These are phyloP conservation scores for Thaumatotibia leucotreta DNA, from an alignment of 1,140 invertebrate species.

Conservation along the genomic window DNA sequence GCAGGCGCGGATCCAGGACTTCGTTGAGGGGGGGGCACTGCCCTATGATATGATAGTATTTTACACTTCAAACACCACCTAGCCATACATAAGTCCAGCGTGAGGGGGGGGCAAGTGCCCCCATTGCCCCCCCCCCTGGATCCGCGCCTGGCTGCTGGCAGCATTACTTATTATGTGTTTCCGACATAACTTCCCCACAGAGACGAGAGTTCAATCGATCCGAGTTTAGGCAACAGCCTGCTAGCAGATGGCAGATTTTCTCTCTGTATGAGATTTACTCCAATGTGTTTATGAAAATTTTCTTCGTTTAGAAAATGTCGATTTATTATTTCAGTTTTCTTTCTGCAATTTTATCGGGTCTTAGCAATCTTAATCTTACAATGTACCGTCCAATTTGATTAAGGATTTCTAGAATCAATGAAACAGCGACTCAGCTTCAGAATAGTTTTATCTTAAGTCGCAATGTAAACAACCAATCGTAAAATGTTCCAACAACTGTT, in stretches of 20 bases:
- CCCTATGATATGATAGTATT: no score
- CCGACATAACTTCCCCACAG: background rate
- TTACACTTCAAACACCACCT: no score
- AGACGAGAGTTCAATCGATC: background rate
- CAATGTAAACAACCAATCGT: background rate
- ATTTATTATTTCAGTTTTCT: background rate
- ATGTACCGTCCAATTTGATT: background rate
- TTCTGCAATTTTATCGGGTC: background rate
- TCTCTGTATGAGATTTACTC: background rate
- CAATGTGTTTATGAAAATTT: background rate
- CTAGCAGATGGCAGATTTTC: background rate
- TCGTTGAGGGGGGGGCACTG: no score
- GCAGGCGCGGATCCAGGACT: no score
- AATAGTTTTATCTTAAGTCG: background rate
- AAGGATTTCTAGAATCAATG: slow-evolving; percentile 6
- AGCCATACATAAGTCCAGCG: no score
- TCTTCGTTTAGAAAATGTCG: background rate
- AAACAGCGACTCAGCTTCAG: background rate
- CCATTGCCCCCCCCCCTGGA: no score
- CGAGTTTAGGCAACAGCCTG: background rate
- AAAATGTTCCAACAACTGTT: background rate
- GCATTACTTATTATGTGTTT: background rate
- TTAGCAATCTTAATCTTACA: background rate
- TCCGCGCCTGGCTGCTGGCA: no score
- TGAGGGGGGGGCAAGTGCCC: no score